Evolutionary conservation across 2,797 vertebrate species (phyloP).

Genomic region (Hapalemur alaotrensis): DNA sequence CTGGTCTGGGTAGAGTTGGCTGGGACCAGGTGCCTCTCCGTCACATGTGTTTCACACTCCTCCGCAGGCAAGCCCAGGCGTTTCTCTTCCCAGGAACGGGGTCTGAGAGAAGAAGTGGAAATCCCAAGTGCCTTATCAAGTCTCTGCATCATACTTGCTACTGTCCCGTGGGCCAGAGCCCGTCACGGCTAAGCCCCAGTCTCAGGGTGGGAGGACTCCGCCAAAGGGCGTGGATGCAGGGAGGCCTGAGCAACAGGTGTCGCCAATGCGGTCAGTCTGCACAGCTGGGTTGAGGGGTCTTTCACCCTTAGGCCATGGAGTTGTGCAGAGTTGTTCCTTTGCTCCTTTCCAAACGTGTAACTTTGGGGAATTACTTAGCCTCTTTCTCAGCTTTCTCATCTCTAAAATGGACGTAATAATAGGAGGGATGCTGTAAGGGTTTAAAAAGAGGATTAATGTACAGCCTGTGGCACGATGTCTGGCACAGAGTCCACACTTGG

Average conservation of each 20-base stretch:
- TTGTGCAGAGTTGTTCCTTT: background rate
- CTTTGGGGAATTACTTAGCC: background rate
- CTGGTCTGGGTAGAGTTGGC: background rate
- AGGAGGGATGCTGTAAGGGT: background rate
- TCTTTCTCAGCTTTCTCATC: background rate
- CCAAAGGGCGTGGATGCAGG: background rate
- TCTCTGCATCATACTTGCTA: background rate
- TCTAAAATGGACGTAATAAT: constrained; percentile 18
- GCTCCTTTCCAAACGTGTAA: background rate
- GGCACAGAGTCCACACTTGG: background rate
- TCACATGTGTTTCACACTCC: fast-evolving
- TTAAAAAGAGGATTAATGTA: background rate
- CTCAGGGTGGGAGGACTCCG: background rate
- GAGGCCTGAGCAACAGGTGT: background rate
- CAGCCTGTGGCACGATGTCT: background rate
- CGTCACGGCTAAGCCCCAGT: background rate
- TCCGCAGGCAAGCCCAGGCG: background rate
- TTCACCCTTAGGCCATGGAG: background rate
- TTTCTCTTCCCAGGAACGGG: background rate
- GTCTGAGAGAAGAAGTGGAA: background rate
- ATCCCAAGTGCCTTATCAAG: background rate
- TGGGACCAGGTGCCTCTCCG: background rate
- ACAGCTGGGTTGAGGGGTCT: background rate
- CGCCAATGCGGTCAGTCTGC: no score
- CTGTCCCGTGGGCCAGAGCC: background rate